Evolutionary conservation across 2,888 invertebrate species (phyloP).

Genomic region (Drosophila merina): DNA sequence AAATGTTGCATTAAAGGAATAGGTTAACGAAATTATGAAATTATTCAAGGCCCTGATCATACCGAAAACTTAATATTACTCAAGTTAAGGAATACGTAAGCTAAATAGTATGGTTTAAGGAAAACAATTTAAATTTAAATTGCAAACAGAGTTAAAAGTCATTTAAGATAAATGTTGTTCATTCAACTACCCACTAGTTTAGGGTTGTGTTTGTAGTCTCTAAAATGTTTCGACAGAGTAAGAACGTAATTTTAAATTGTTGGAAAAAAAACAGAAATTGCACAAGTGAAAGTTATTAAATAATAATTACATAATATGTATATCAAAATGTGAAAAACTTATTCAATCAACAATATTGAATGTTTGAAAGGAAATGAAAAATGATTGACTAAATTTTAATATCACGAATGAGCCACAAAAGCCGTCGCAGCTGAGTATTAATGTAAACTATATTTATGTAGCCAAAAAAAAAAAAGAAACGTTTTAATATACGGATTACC

Average conservation of each 20-base stretch:
- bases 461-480: constrained; percentile 17
- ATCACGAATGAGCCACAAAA: constrained; percentile 7
- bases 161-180: constrained; percentile 13
- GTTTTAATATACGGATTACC: constrained; percentile 24
- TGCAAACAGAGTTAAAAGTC: neutral
- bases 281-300: constrained; percentile 4
- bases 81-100: constrained; percentile 2
- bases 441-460: constrained; percentile 29
- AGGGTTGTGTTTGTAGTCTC: constrained; percentile 32
- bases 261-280: neutral
- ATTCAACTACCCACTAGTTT: constrained; percentile 31
- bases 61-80: constrained; percentile 14
- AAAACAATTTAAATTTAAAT: constrained; percentile 2
- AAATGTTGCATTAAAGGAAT: neutral
- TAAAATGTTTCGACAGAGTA: constrained; percentile 10
- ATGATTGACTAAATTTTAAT: constrained; percentile 1
- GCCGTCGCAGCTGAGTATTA: constrained; percentile 55
- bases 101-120: neutral
- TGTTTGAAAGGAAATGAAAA: constrained; percentile 13
- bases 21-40: constrained; percentile 19
- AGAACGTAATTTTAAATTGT: neutral
- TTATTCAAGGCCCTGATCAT: neutral
- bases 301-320: neutral
- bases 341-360: neutral
- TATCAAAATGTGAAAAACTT: constrained; percentile 5